phyloP scores from a whole-genome alignment of 2,888 invertebrate species.

The Vanessa cardui region DNA sequence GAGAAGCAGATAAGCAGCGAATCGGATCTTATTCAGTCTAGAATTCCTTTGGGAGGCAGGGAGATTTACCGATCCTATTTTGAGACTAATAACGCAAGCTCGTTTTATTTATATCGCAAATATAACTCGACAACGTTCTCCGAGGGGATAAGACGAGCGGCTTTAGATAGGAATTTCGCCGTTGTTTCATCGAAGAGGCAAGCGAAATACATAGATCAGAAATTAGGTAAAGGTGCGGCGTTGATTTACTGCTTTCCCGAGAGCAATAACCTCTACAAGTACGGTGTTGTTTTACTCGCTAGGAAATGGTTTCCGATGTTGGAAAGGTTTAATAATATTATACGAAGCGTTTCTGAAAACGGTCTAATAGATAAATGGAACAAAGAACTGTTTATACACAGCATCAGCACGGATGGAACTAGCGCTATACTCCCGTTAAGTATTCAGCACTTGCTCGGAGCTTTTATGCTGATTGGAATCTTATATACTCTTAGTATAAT shows the following conservation, averaged over 20 bases:
- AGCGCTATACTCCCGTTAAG: conserved; percentile 65
- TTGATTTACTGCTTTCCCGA: conserved; percentile 76
- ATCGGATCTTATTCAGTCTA: conserved; percentile 70
- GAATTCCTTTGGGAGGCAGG: conserved; percentile 73
- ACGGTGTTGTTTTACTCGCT: conserved; percentile 74
- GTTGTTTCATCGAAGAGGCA: conserved; percentile 74
- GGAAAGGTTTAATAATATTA: conserved; percentile 70
- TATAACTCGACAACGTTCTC: conserved; percentile 71
- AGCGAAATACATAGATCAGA: conserved; percentile 73
- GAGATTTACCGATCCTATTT: conserved; percentile 78
- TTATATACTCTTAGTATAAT: conserved; percentile 64
- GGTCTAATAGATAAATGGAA: conserved; percentile 79
- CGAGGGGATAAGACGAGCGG: conserved; percentile 68
- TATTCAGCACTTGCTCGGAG: conserved; percentile 72
- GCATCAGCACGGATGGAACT: conserved; percentile 51
- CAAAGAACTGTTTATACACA: conserved; percentile 67
- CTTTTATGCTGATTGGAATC: conserved; percentile 75
- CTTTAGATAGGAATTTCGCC: conserved; percentile 69
- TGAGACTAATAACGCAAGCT: conserved; percentile 74
- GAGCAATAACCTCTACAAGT: conserved; percentile 74
- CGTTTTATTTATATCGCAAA: conserved; percentile 77
- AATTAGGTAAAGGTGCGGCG: conserved; percentile 68
- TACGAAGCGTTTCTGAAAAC: conserved; percentile 75
- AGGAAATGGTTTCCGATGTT: conserved; percentile 77
- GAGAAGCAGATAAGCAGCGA: conserved; percentile 77